These are phyloP conservation scores for Anguilla pacifica DNA, from an alignment of 2,797 vertebrate species.

Conservation along the genomic window DNA sequence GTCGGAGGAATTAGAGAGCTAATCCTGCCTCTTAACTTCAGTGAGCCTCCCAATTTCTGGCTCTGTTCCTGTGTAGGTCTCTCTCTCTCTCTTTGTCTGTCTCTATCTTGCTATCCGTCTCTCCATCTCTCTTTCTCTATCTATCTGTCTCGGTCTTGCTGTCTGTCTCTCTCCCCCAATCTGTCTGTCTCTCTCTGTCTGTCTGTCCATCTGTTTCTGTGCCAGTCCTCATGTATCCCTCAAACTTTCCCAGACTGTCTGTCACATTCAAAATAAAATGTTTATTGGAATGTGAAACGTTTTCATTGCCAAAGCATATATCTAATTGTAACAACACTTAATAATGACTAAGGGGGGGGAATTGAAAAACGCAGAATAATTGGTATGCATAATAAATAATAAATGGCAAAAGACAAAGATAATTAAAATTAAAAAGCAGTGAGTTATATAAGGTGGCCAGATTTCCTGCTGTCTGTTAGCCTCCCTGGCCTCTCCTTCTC, in stretches of 20 bases:
- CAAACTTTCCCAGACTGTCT: background rate
- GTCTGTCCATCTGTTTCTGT: background rate
- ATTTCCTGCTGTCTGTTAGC: background rate
- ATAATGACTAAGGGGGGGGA: background rate
- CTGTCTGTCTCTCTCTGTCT: background rate
- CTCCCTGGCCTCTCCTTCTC: background rate
- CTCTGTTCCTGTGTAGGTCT: background rate
- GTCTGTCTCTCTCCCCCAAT: too few relatives aligned
- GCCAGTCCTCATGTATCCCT: background rate
- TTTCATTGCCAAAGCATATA: background rate
- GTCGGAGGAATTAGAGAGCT: slow-evolving; percentile 6
- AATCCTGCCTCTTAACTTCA: slow-evolving; percentile 20
- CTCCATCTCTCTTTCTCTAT: background rate
- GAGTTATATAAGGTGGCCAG: background rate
- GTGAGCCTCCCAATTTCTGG: background rate
- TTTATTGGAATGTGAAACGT: background rate
- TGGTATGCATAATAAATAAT: background rate
- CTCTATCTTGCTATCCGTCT: too few relatives aligned
- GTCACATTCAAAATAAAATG: background rate
- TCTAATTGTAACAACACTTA: background rate
- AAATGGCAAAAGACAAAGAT: background rate
- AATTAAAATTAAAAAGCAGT: background rate
- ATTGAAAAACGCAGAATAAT: background rate
- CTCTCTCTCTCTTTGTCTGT: background rate
- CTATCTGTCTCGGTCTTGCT: background rate